phyloP scores from a whole-genome alignment of 2,113 vertebrate genomes.

The Odocoileus hemionus region DNA sequence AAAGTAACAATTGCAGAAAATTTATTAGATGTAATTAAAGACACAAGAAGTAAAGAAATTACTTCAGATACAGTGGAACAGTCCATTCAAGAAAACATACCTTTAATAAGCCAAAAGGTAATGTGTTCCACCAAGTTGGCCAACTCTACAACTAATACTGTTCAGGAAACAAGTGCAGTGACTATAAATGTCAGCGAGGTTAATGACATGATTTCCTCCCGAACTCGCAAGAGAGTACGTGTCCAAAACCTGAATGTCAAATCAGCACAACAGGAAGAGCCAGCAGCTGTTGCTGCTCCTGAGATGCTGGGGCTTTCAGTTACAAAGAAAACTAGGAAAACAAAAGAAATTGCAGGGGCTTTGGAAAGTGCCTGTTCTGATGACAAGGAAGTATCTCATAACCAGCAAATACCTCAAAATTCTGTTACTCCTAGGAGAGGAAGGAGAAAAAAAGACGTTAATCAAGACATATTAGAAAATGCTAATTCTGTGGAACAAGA shows the following conservation, averaged over 20 bases:
- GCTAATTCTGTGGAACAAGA: conserved; percentile 20
- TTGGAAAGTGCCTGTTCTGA: conserved; percentile 61
- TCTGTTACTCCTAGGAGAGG: conserved; percentile 79
- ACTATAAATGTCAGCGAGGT: conserved; percentile 14
- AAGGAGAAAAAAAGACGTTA: conserved; percentile 65
- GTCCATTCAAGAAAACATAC: conserved; percentile 68
- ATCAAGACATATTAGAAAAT: conserved; percentile 35
- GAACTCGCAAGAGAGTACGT: conserved; percentile 59
- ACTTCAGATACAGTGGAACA: conserved; percentile 74
- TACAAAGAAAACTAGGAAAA: conserved; percentile 78
- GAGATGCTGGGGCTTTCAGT: conserved; percentile 68
- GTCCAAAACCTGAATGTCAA: not conserved
- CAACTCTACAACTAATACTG: conserved; percentile 42
- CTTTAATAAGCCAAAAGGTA: conserved; percentile 70
- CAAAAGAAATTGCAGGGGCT: conserved; percentile 65
- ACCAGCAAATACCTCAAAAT: conserved; percentile 51
- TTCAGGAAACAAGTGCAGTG: conserved; percentile 61
- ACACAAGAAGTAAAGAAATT: conserved; percentile 82
- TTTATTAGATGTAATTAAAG: conserved; percentile 80
- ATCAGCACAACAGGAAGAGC: not conserved
- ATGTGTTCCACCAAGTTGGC: conserved; percentile 46
- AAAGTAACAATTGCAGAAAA: conserved; percentile 82
- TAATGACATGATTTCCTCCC: conserved; percentile 60
- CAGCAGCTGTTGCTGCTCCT: conserved; percentile 34
- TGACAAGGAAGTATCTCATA: conserved; percentile 50